A percentile compares a stretch with the other conserved stretches of the same genome.
These are phyloP conservation scores for Leptonema lineaticorne DNA, from an alignment of 1,140 invertebrate species.

Conservation along the genomic window DNA sequence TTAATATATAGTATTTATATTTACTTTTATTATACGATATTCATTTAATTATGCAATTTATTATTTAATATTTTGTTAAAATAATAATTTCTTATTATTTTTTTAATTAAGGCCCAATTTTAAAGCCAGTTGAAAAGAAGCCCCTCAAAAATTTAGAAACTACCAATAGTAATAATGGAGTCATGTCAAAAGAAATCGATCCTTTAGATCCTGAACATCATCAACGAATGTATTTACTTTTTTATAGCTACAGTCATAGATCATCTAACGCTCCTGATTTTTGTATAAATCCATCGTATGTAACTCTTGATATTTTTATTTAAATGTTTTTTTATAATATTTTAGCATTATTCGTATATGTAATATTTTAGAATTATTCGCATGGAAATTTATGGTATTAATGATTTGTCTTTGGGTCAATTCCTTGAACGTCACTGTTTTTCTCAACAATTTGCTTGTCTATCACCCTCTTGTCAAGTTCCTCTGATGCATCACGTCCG, in stretches of 20 bases:
- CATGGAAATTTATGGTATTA: conserved; percentile 93
- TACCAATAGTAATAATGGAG: neutral
- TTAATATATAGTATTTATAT: too few relatives aligned
- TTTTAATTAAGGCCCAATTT: too few relatives aligned
- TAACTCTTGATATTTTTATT: conserved; percentile 36
- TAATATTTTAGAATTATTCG: conserved; percentile 69
- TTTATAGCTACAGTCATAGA: conserved; percentile 86
- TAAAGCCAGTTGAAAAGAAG: neutral
- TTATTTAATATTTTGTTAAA: too few relatives aligned
- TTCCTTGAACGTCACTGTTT: conserved; percentile 95
- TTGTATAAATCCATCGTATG: conserved; percentile 85
- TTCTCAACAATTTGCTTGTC: conserved; percentile 79
- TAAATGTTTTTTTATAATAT: neutral
- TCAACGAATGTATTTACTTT: conserved; percentile 85
- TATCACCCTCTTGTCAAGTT: conserved; percentile 74
- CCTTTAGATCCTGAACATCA: conserved; percentile 85
- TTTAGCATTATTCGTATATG: neutral
- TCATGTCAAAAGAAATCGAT: conserved; percentile 57
- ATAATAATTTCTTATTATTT: too few relatives aligned
- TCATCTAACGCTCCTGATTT: conserved; percentile 81
- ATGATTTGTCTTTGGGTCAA: conserved; percentile 92
- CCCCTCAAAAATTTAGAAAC: neutral
- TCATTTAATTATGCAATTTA: too few relatives aligned
- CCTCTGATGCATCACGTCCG: conserved; percentile 89
- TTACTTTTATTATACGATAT: too few relatives aligned